Evolutionary conservation across 2,113 vertebrate genomes (phyloP).

Genomic region (Heterochromis multidens): DNA sequence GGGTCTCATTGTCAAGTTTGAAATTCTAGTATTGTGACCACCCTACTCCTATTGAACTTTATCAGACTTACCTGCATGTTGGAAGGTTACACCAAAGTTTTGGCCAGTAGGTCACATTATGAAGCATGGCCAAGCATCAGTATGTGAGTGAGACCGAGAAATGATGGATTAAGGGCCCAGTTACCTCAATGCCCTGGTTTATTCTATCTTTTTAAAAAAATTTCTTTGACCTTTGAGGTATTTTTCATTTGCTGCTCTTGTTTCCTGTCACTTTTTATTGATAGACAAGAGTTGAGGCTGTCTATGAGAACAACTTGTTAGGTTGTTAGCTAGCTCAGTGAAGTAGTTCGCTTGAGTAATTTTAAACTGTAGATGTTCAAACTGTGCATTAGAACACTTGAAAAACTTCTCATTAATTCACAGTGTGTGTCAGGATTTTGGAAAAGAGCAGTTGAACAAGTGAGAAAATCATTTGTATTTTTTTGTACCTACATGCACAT

Average conservation of each 20-base stretch:
- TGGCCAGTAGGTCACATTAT: background rate
- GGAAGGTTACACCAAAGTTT: background rate
- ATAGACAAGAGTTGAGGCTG: background rate
- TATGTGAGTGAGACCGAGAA: background rate
- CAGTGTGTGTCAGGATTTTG: too few relatives aligned
- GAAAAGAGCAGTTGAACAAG: too few relatives aligned
- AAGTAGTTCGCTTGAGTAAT: background rate
- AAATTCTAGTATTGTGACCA: background rate
- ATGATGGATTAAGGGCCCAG: background rate
- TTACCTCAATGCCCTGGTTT: background rate
- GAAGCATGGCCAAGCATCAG: background rate
- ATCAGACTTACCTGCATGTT: accelerated
- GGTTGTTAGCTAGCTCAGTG: too few relatives aligned
- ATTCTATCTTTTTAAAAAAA: background rate
- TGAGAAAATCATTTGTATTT: too few relatives aligned
- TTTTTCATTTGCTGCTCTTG: background rate
- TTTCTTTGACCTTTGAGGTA: background rate
- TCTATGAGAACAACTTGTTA: too few relatives aligned
- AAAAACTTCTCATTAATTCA: background rate
- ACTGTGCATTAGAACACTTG: background rate
- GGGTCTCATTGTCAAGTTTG: too few relatives aligned
- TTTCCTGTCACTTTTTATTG: background rate
- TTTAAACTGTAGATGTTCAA: background rate
- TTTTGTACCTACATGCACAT: too few relatives aligned
- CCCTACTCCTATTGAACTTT: background rate